Conservation (phyloP, 1,140 invertebrate species). For the Drosophila asahinai region DNA sequence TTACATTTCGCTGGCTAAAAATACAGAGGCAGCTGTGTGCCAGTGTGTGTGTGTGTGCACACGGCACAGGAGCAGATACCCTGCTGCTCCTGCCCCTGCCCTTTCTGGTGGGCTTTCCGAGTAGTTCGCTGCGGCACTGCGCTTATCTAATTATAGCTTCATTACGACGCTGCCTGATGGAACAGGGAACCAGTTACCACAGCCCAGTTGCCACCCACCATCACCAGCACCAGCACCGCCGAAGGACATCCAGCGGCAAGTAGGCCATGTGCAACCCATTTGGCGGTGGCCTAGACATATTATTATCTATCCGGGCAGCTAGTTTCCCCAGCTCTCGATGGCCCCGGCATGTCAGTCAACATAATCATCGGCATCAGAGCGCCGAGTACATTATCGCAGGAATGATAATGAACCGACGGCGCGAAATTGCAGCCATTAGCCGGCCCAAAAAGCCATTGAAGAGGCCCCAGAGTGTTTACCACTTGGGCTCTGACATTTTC, state of each 20-base stretch:
- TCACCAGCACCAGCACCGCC: slow-evolving; percentile 6
- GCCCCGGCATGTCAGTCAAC: slow-evolving; percentile 32
- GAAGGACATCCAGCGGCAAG: slow-evolving; percentile 44
- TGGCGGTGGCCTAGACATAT: slow-evolving; percentile 50
- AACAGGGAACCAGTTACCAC: slow-evolving; percentile 43
- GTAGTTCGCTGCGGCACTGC: slow-evolving; percentile 56
- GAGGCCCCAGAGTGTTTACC: slow-evolving; percentile 49
- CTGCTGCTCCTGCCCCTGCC: not conserved
- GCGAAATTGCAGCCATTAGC: slow-evolving; percentile 55
- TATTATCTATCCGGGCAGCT: slow-evolving; percentile 46
- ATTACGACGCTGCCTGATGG: slow-evolving; percentile 59
- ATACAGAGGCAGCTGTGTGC: slow-evolving; percentile 39
- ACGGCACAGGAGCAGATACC: slow-evolving; percentile 19
- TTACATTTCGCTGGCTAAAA: slow-evolving; percentile 70
- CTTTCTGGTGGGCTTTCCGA: slow-evolving; percentile 6
- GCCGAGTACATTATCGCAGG: slow-evolving; percentile 29
- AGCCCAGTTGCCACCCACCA: not conserved
- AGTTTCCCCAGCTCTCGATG: slow-evolving; percentile 38
- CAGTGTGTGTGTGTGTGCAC: slow-evolving; percentile 35
- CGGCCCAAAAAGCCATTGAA: slow-evolving; percentile 44
- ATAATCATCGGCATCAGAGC: slow-evolving; percentile 45
- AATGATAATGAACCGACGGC: slow-evolving; percentile 43
- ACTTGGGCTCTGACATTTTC: slow-evolving; percentile 48
- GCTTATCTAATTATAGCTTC: slow-evolving; percentile 83
- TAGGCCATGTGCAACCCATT: slow-evolving; percentile 54